A percentile compares a stretch with the other conserved stretches of the same genome.
Conservation (phyloP, 2,888 invertebrate genomes). For the Pemphredon lugubris region DNA sequence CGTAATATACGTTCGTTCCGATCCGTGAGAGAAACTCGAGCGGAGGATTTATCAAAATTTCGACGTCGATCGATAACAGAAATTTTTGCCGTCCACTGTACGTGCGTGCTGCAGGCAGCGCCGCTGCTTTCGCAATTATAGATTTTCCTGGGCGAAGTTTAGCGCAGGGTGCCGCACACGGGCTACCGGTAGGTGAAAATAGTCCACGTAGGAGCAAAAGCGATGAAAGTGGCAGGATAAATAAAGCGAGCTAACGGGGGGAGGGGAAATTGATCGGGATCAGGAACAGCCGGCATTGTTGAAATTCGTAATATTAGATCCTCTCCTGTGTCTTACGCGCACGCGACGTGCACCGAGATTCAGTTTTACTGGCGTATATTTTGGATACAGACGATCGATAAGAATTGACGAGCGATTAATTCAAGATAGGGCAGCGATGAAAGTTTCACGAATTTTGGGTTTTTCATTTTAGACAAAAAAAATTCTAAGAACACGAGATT, state of each 20-base stretch:
- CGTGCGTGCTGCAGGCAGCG: conserved; percentile 1
- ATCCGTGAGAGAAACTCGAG: too few relatives aligned
- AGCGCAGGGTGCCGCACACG: neutral
- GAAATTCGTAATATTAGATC: neutral
- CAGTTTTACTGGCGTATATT: too few relatives aligned
- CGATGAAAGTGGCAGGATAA: neutral
- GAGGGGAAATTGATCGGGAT: conserved; percentile 11
- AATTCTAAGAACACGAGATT: too few relatives aligned
- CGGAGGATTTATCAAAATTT: neutral
- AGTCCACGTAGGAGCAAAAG: neutral
- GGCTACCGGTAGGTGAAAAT: conserved; percentile 9
- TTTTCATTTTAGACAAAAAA: too few relatives aligned
- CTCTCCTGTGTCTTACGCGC: neutral
- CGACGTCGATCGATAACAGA: conserved; percentile 18
- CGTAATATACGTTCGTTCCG: too few relatives aligned
- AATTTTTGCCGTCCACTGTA: neutral
- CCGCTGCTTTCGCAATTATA: conserved; percentile 14
- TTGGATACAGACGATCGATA: too few relatives aligned
- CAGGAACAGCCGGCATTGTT: conserved; percentile 4
- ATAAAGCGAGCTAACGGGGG: neutral
- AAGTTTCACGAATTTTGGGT: too few relatives aligned
- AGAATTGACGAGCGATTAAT: too few relatives aligned
- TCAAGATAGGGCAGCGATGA: too few relatives aligned
- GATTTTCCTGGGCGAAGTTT: conserved; percentile 10
- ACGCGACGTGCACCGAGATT: too few relatives aligned